A percentile compares a stretch with the other conserved stretches of the same genome.
Conservation (phyloP, 92 coral and sea anemone species). For the Umimayanthus chanpuru region DNA sequence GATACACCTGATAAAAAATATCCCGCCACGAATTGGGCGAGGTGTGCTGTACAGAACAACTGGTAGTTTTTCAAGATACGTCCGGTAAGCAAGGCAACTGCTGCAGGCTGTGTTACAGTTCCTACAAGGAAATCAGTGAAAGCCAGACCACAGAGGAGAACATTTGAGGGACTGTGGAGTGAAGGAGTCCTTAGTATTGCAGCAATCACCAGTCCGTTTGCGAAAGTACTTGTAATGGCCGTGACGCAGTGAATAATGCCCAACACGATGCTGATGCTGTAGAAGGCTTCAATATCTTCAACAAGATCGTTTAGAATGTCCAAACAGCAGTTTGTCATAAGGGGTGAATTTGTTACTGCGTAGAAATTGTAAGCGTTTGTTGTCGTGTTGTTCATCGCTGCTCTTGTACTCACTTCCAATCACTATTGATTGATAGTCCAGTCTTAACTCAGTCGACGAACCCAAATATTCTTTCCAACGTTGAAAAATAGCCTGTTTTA, state of each 20-base stretch:
- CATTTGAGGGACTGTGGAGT: conserved; percentile 9
- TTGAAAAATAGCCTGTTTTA: too few relatives aligned
- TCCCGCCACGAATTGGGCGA: not conserved
- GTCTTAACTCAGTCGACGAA: too few relatives aligned
- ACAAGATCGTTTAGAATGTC: conserved; percentile 12
- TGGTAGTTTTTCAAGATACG: not conserved
- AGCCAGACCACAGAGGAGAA: conserved; percentile 6
- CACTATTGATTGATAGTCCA: too few relatives aligned
- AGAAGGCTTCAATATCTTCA: not conserved
- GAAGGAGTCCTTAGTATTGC: not conserved
- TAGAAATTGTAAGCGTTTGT: not conserved
- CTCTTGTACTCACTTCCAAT: not conserved
- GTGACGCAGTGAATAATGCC: not conserved
- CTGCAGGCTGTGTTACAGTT: not conserved
- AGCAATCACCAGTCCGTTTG: not conserved
- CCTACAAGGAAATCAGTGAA: conserved; percentile 18
- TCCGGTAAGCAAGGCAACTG: not conserved
- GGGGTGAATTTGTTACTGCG: too few relatives aligned
- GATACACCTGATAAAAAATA: conserved; percentile 8
- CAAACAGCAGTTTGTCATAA: conserved; percentile 20
- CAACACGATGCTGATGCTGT: conserved; percentile 12
- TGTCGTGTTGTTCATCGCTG: not conserved
- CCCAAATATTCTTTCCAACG: too few relatives aligned
- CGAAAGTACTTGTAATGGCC: not conserved
- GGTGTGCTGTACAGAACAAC: not conserved